Conservation (phyloP, 2,797 vertebrate species). For the Chaetodon trifasciatus region DNA sequence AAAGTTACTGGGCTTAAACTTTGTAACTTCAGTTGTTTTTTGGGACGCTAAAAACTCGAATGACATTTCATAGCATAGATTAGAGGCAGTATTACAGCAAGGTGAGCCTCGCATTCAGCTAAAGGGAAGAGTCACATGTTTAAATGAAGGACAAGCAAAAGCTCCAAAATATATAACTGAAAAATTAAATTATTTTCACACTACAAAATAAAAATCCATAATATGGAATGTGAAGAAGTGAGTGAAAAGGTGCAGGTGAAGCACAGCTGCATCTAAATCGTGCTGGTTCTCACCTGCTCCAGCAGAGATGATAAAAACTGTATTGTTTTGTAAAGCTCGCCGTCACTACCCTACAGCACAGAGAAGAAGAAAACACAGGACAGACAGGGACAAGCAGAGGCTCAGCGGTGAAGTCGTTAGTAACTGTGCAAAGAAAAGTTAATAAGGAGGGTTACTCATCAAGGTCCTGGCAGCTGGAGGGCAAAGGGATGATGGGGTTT, state of each 20-base stretch:
- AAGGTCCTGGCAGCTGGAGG: neutral
- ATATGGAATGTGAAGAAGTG: neutral
- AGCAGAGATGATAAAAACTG: slow-evolving; percentile 68
- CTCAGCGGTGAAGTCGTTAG: slow-evolving; percentile 8
- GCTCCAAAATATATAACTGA: neutral
- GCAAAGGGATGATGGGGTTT: no score
- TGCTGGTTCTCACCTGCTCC: slow-evolving; percentile 73
- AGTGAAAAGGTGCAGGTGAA: neutral
- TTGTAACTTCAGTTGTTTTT: neutral
- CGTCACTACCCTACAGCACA: slow-evolving; percentile 64
- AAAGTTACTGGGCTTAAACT: neutral
- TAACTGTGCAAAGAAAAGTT: neutral
- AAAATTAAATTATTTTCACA: neutral
- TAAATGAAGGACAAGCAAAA: neutral
- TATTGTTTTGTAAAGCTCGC: slow-evolving; percentile 70
- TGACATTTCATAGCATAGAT: neutral
- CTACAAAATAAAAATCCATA: no score
- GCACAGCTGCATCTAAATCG: neutral
- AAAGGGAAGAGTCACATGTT: neutral
- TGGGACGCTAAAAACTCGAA: no score
- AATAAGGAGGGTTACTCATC: neutral
- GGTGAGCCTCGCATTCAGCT: neutral
- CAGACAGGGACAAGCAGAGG: slow-evolving; percentile 19
- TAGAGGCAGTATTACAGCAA: neutral
- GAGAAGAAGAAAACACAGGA: slow-evolving; percentile 32